These are phyloP conservation scores for Capricornis sumatraensis DNA, from an alignment of 2,113 vertebrate genomes.

Conservation along the genomic window DNA sequence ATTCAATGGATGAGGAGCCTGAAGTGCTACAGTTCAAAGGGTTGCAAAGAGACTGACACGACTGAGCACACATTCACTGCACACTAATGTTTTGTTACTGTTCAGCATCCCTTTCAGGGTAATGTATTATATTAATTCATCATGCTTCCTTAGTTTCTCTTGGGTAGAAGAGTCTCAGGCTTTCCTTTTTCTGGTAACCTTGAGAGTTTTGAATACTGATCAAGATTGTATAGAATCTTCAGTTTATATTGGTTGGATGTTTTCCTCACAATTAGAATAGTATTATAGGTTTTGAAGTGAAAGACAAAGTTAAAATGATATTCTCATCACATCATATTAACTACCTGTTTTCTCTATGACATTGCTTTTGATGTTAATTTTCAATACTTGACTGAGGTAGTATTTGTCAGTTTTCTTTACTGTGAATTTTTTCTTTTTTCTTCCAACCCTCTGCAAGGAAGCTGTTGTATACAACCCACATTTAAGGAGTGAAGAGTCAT, in stretches of 20 bases:
- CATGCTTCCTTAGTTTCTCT: not conserved
- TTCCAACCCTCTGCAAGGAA: not conserved
- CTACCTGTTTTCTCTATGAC: not conserved
- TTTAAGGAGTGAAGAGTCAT: not conserved
- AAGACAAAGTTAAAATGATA: not conserved
- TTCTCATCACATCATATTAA: not conserved
- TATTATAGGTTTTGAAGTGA: not conserved
- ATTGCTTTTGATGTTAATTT: not conserved
- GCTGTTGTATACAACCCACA: not conserved
- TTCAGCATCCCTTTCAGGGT: not conserved
- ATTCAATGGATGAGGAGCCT: not conserved
- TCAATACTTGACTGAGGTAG: not conserved
- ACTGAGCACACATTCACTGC: not conserved
- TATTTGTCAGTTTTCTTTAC: not conserved
- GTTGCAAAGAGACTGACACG: rapidly evolving
- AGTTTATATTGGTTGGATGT: not conserved
- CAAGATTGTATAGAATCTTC: not conserved
- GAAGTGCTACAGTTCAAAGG: not conserved
- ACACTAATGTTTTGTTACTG: not conserved
- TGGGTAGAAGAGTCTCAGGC: not conserved
- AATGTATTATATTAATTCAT: not conserved
- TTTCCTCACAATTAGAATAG: not conserved
- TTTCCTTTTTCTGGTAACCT: not conserved
- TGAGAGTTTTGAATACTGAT: not conserved
- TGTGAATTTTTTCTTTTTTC: not conserved